Evolutionary conservation across 2,113 vertebrate genomes (phyloP).

Genomic region (Eulemur rufifrons): DNA sequence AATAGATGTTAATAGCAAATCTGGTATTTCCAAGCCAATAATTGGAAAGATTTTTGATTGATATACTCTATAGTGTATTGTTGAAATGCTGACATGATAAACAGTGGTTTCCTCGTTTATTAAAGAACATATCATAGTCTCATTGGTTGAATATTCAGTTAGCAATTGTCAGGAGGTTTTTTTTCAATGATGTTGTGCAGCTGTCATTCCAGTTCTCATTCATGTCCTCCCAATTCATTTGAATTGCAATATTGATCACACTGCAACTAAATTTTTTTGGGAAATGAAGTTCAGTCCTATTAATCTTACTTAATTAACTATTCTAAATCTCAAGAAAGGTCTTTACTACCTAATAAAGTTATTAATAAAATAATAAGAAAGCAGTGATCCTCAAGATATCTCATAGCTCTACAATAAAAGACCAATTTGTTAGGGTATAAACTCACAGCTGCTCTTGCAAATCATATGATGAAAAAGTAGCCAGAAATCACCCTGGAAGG

Average conservation of each 20-base stretch:
- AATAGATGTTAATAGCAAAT: constrained; percentile 69
- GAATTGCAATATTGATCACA: constrained; percentile 76
- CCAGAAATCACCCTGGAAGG: constrained; percentile 50
- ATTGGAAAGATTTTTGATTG: constrained; percentile 67
- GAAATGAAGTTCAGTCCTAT: constrained; percentile 67
- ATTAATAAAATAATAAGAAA: constrained; percentile 82
- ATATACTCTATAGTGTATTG: background rate
- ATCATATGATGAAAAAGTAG: constrained; percentile 74
- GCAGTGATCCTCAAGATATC: constrained; percentile 76
- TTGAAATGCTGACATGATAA: constrained; percentile 48
- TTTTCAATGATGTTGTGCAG: constrained; percentile 48
- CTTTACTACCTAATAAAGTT: constrained; percentile 79
- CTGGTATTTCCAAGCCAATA: constrained; percentile 52
- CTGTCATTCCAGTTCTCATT: constrained; percentile 67
- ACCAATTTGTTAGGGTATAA: constrained; percentile 77
- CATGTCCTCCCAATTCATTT: constrained; percentile 64
- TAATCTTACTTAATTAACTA: constrained; percentile 84
- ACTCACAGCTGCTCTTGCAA: constrained; percentile 69
- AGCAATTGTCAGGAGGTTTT: constrained; percentile 49
- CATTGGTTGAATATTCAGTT: constrained; percentile 49
- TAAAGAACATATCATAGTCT: constrained; percentile 40
- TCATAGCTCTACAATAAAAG: constrained; percentile 78
- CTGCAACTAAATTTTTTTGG: constrained; percentile 64
- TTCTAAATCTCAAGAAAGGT: constrained; percentile 77
- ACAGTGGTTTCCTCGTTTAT: constrained; percentile 60